Evolutionary conservation across 2,113 vertebrate genomes (phyloP).

Genomic region (Lota lota): DNA sequence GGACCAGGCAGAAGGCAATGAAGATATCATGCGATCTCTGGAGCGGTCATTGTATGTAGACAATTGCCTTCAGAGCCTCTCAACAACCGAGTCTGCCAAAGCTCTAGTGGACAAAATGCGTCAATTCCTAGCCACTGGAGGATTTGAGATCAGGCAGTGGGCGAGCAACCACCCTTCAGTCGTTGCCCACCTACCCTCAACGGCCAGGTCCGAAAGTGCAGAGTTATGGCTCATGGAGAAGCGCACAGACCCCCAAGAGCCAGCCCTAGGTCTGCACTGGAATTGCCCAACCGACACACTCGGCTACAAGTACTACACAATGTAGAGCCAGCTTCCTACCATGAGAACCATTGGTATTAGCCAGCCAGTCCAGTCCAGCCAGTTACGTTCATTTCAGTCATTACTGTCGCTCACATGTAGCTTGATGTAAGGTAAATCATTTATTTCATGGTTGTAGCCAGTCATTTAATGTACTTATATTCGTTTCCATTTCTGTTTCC

Average conservation of each 20-base stretch:
- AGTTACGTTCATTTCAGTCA: no score
- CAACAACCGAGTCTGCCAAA: not conserved
- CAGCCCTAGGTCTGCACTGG: not conserved
- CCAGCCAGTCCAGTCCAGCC: no score
- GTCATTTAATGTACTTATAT: no score
- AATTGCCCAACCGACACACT: not conserved
- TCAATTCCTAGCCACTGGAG: not conserved
- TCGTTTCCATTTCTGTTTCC: no score
- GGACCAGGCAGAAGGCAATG: not conserved
- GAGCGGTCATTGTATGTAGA: not conserved
- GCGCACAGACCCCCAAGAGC: not conserved
- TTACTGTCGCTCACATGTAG: no score
- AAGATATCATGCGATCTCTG: not conserved
- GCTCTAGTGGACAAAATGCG: not conserved
- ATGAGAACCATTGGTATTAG: not conserved
- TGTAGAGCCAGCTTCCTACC: not conserved
- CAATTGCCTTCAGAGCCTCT: not conserved
- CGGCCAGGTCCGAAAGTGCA: not conserved
- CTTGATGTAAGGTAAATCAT: no score
- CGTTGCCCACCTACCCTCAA: not conserved
- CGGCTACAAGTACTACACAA: not conserved
- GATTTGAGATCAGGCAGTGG: not conserved
- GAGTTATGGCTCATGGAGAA: not conserved
- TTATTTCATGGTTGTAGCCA: no score
- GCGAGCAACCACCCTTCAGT: not conserved